A percentile compares a stretch with the other conserved stretches of the same genome.
These are phyloP conservation scores for Fratercula arctica DNA, from an alignment of 2,797 vertebrate species.

Conservation along the genomic window DNA sequence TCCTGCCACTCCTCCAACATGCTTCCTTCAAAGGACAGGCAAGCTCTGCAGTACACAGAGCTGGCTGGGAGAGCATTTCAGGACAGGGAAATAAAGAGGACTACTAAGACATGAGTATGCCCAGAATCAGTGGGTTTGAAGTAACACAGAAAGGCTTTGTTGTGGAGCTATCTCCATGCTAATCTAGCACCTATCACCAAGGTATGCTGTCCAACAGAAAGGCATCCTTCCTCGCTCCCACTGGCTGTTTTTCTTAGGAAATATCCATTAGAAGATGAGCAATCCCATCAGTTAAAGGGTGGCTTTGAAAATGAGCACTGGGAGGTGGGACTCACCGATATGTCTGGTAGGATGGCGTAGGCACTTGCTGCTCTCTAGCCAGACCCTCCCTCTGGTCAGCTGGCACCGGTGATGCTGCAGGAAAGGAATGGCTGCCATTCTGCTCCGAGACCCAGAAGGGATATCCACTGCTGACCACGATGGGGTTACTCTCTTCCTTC, in stretches of 20 bases:
- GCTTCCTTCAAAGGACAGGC: neutral
- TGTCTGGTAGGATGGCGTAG: constrained; percentile 77
- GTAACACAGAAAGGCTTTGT: neutral
- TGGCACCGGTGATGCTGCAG: constrained; percentile 71
- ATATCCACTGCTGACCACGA: constrained; percentile 74
- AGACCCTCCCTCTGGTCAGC: constrained; percentile 75
- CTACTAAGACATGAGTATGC: neutral
- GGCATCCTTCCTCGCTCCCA: neutral
- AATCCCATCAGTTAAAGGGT: neutral
- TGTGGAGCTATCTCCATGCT: neutral
- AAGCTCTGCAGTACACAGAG: neutral
- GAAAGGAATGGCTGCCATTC: constrained; percentile 62
- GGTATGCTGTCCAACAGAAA: neutral
- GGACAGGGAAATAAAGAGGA: neutral
- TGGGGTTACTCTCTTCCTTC: constrained; percentile 66
- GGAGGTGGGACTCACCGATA: constrained; percentile 77
- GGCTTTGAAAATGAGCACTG: neutral
- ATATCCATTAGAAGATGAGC: neutral
- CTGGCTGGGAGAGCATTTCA: neutral
- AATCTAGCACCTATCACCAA: neutral
- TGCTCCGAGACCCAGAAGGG: constrained; percentile 81
- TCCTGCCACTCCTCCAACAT: neutral
- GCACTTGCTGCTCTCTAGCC: constrained; percentile 84
- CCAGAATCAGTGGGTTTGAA: neutral
- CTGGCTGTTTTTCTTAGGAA: neutral